phyloP scores from a whole-genome alignment of 2,888 invertebrate genomes.

The Nycteola revayana region DNA sequence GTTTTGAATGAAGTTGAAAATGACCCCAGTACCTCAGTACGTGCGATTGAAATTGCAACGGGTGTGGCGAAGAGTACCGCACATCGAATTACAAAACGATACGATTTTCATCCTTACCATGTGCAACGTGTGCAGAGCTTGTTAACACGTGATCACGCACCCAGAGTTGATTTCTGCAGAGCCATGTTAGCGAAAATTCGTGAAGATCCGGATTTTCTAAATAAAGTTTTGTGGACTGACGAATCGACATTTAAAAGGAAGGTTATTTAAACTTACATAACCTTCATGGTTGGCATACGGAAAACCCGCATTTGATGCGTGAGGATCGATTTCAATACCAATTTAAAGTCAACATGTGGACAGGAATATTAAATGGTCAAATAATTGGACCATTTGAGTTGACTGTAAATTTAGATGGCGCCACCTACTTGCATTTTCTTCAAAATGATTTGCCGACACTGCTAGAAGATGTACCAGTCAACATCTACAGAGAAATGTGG shows the following conservation, averaged over 20 bases:
- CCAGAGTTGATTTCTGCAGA: conserved; percentile 5
- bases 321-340: conserved; percentile 6
- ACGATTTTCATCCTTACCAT: conserved; percentile 3
- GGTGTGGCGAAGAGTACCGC: conserved; percentile 9
- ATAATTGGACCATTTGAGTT: conserved; percentile 10
- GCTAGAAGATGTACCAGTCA: conserved; percentile 17
- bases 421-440: conserved; percentile 3
- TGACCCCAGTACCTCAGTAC: conserved; percentile 18
- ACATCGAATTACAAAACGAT: conserved; percentile 9
- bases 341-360: no score
- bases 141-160: conserved; percentile 4
- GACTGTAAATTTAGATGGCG: conserved; percentile 3
- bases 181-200: conserved; percentile 5
- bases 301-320: conserved; percentile 7
- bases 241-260: conserved; percentile 1
- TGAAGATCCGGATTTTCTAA: conserved; percentile 11
- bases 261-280: conserved; percentile 1
- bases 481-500: conserved; percentile 18
- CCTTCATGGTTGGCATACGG: conserved; percentile 3
- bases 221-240: conserved; percentile 9
- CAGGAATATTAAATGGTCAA: conserved; percentile 9
- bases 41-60: conserved; percentile 14
- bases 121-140: no score
- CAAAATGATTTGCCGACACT: conserved; percentile 9
- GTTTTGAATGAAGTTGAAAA: conserved; percentile 15